Conservation (phyloP, 1,140 invertebrate species). For the Grapholita molesta region DNA sequence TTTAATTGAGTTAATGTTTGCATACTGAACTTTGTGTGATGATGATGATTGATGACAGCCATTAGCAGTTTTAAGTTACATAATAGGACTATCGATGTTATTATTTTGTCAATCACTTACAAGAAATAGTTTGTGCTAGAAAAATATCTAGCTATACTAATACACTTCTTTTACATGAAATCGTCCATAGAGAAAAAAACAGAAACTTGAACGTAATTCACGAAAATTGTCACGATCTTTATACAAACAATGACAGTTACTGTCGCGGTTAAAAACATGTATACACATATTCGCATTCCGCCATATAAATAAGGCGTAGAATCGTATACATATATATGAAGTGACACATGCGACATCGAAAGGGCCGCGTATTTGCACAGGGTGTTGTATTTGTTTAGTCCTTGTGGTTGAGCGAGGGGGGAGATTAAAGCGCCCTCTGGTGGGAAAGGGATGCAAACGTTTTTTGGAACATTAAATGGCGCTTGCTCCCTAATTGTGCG, state of each 20-base stretch:
- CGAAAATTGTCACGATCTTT: slow-evolving; percentile 24
- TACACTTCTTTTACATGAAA: too few species aligned
- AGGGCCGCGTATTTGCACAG: neutral
- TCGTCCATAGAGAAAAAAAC: neutral
- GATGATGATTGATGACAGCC: too few species aligned
- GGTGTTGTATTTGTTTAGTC: neutral
- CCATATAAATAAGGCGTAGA: too few species aligned
- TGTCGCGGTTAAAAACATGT: slow-evolving; percentile 34
- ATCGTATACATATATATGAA: too few species aligned
- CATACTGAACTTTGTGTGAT: neutral
- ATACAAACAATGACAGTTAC: slow-evolving; percentile 45
- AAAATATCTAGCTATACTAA: too few species aligned
- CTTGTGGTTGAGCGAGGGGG: slow-evolving; percentile 2
- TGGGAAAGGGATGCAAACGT: neutral
- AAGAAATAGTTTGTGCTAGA: too few species aligned
- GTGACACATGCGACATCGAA: slow-evolving; percentile 5
- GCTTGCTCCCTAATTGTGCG: neutral
- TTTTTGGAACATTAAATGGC: neutral
- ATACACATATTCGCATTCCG: too few species aligned
- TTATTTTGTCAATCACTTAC: too few species aligned
- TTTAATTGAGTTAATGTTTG: neutral
- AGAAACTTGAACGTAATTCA: neutral
- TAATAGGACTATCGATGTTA: too few species aligned
- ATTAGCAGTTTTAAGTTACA: too few species aligned
- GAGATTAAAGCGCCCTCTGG: neutral